A percentile compares a stretch with the other conserved stretches of the same genome.
These are phyloP conservation scores for Pseudotriccus pelzelni DNA, from an alignment of 2,797 vertebrate genomes.

Conservation along the genomic window DNA sequence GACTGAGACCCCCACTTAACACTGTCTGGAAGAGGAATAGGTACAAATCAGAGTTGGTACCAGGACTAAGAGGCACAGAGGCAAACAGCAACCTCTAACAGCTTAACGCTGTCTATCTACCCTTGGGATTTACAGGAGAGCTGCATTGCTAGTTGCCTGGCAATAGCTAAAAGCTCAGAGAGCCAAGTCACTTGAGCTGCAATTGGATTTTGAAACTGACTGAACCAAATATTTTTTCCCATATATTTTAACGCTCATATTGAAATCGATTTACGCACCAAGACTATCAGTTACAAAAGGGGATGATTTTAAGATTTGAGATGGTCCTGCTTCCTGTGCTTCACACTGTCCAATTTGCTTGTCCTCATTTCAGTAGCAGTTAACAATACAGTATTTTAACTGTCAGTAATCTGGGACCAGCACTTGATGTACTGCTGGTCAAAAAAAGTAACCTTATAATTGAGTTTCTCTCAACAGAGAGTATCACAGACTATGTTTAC, in stretches of 20 bases:
- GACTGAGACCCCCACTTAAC: neutral
- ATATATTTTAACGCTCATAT: neutral
- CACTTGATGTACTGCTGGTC: neutral
- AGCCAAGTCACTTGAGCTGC: neutral
- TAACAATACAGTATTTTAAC: rapidly evolving
- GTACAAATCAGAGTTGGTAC: neutral
- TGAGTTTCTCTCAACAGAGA: neutral
- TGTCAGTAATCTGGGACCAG: neutral
- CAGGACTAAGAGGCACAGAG: neutral
- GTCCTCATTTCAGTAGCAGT: neutral
- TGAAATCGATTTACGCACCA: neutral
- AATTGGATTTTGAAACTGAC: neutral
- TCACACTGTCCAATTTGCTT: neutral
- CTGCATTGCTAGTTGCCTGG: neutral
- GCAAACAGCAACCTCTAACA: neutral
- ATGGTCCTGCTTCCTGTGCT: neutral
- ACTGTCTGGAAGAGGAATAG: neutral
- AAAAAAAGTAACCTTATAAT: neutral
- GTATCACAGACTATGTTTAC: neutral
- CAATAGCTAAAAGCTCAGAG: neutral
- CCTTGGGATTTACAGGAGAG: neutral
- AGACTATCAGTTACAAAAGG: neutral
- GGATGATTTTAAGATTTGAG: neutral
- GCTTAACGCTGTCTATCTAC: neutral
- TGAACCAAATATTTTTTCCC: neutral